Evolutionary conservation across 2,113 vertebrate species (phyloP).

Genomic region (Epinephelus moara): DNA sequence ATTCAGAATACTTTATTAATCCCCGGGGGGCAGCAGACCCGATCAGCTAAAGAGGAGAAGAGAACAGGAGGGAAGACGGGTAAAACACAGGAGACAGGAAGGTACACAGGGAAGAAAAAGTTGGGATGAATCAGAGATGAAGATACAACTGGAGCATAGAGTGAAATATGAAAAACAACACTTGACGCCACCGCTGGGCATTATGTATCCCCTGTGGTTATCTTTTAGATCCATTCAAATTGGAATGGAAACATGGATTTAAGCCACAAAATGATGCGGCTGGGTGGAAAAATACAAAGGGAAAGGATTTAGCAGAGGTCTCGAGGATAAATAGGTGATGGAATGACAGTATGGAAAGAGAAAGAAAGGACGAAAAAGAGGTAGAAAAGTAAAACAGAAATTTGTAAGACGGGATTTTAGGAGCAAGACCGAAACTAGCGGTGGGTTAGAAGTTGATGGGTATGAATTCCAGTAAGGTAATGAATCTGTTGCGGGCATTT

Average conservation of each 20-base stretch:
- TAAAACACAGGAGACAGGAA: conserved; percentile 44
- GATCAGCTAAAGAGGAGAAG: conserved; percentile 53
- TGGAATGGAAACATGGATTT: conserved; percentile 37
- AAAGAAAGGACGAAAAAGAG: conserved; percentile 4
- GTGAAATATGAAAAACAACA: conserved; percentile 34
- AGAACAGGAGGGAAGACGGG: not conserved
- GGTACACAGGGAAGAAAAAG: conserved; percentile 31
- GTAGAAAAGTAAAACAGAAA: conserved; percentile 5
- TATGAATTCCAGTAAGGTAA: conserved; percentile 50
- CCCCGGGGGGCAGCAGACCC: conserved; percentile 42
- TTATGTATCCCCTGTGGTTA: conserved; percentile 25
- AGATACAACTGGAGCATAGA: conserved; percentile 16
- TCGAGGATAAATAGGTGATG: conserved; percentile 11
- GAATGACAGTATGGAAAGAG: conserved; percentile 20
- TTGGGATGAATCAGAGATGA: conserved; percentile 38
- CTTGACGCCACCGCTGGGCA: conserved; percentile 1
- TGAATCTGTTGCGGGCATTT: conserved; percentile 38
- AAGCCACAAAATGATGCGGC: conserved; percentile 29
- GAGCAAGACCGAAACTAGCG: not conserved
- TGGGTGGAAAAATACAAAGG: conserved; percentile 32
- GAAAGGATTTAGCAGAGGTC: conserved; percentile 13
- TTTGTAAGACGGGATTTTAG: conserved; percentile 1
- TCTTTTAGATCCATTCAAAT: conserved; percentile 37
- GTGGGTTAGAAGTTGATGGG: conserved; percentile 35
- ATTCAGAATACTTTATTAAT: too few species aligned